Base-by-base conservation (phyloP, 2,113 vertebrate genomes). In the Hucho hucho region DNA sequence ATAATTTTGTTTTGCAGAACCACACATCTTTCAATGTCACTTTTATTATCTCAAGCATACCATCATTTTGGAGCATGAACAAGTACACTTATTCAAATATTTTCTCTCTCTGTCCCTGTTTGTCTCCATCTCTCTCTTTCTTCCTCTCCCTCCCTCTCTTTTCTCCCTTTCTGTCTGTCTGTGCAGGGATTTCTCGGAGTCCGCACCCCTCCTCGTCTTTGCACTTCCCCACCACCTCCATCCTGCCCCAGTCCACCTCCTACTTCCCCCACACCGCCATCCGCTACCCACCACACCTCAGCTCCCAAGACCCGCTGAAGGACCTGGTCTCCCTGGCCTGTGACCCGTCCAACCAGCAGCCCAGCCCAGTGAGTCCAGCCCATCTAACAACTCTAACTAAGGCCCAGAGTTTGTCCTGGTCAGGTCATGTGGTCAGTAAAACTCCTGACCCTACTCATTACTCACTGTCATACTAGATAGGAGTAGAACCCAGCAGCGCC, bases 241-340 rank as follows among this genome's bases (percentile, higher is more conserved):
- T 96, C 79, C 92, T 96, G 73, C 93, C 94, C 69, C 95, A 96
- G 86, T 90, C 95, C 25, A 94, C 95, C 78, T 95, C 96, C 74
- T 99, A 98, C 90, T 98, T 98, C 78, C 94, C 94, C 0, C 97
- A 98, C 86, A 96, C 96, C 69, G 95, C 97, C 70, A 99, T 98
- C 82, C 95, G 97, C 75, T 98, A 98, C 86, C 96, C 97, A 0
- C 97, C 97, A 43, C 97, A 98, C 87, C 94, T 98, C 91, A 93
- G 94, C 83, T 92, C 96, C 26, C 97, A 98, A 92, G 97, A 98
- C 89, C 96, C 97, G 0, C 93, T 98, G 72, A 99, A 99, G 89
- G 97, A 98, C 87, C 93, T 99, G 78, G 96, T 98, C 82, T 96
- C 97, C 0, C 89, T 99, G 93, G 95, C 97, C 90, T 98, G 97